Conservation (phyloP, 1,140 invertebrate genomes). For the Pseudomyrmex dendroicus region DNA sequence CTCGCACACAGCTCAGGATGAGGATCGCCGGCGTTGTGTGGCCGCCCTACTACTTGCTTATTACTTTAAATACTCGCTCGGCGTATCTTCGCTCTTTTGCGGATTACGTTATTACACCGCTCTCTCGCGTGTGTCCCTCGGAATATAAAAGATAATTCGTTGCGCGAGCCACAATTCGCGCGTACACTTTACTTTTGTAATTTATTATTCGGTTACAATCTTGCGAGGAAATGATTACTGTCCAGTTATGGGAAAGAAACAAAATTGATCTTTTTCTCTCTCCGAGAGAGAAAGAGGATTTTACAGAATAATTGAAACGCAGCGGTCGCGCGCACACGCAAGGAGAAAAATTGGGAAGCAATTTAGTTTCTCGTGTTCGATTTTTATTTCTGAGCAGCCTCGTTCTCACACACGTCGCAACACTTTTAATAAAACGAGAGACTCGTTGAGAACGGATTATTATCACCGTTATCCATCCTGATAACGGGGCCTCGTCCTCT, state of each 20-base stretch:
- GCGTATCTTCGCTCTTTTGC: conserved; percentile 3
- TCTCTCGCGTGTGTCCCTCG: conserved; percentile 2
- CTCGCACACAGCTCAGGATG: not conserved
- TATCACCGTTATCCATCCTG: conserved; percentile 64
- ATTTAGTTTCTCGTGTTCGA: too few relatives aligned
- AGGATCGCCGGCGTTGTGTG: not conserved
- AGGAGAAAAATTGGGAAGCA: too few relatives aligned
- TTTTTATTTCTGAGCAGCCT: not conserved
- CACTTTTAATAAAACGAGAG: conserved; percentile 46
- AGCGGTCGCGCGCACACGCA: too few relatives aligned
- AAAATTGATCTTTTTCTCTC: not conserved
- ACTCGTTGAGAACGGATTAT: conserved; percentile 44
- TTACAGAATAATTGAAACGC: not conserved
- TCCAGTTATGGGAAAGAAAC: not conserved
- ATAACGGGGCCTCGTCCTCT: conserved; percentile 60
- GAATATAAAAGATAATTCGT: conserved; percentile 36
- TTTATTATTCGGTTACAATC: conserved; percentile 16
- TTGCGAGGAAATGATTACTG: not conserved
- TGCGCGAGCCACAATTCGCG: not conserved
- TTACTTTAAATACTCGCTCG: conserved; percentile 39
- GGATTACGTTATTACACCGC: conserved; percentile 41
- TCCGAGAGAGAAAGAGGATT: not conserved
- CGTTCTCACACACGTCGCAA: conserved; percentile 19
- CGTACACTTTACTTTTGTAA: conserved; percentile 20
- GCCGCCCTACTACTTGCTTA: conserved; percentile 24